Conservation (phyloP, 2,888 invertebrate species). For the Poecilus cupreus region DNA sequence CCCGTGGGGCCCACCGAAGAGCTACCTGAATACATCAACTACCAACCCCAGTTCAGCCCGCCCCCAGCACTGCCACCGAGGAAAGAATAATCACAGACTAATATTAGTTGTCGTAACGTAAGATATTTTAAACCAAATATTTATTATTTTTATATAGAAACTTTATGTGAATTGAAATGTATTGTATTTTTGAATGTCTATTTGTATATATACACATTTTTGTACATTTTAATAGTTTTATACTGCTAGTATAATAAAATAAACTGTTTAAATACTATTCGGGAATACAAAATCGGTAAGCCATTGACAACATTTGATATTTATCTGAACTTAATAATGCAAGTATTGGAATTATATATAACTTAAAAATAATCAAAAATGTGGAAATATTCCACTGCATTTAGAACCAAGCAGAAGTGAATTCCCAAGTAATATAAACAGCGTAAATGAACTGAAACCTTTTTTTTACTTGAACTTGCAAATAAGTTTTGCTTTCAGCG, state of each 20-base stretch:
- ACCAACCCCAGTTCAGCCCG: not conserved
- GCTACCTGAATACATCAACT: conserved; percentile 53
- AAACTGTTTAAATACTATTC: conserved; percentile 28
- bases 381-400: too few relatives aligned
- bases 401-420: too few relatives aligned
- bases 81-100: conserved; percentile 1
- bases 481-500: too few relatives aligned
- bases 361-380: too few relatives aligned
- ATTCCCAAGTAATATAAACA: too few relatives aligned
- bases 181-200: conserved; percentile 52
- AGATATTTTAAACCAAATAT: conserved; percentile 51
- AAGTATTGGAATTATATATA: not conserved
- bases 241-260: conserved; percentile 50
- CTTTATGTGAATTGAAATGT: conserved; percentile 46
- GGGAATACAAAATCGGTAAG: conserved; percentile 4
- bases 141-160: conserved; percentile 56
- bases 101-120: not conserved
- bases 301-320: not conserved
- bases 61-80: conserved; percentile 44
- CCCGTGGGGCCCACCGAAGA: not conserved
- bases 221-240: conserved; percentile 59
- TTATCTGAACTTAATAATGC: not conserved
- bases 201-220: conserved; percentile 56
- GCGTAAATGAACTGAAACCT: too few relatives aligned
- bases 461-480: too few relatives aligned